phyloP scores from a whole-genome alignment of 2,113 vertebrate genomes.

The Scomber colias region DNA sequence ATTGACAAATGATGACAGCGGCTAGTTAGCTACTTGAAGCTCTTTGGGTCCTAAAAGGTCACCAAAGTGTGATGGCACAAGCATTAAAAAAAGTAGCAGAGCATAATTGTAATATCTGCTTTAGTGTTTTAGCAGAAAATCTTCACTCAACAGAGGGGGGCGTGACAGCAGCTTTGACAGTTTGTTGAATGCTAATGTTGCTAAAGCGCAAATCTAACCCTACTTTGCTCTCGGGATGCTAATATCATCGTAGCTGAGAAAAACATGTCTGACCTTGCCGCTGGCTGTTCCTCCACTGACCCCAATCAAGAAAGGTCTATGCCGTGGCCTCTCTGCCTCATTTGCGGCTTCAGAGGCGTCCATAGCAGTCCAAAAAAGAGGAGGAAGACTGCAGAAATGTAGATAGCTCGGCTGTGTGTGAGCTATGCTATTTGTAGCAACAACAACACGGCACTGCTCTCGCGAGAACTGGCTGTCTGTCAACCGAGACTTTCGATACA shows the following conservation, averaged over 20 bases:
- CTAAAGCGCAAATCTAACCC: constrained; percentile 46
- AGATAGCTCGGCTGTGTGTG: not conserved
- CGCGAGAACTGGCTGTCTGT: constrained; percentile 40
- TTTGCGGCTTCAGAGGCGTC: constrained; percentile 69
- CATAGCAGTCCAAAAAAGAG: constrained; percentile 73
- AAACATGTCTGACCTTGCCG: constrained; percentile 87
- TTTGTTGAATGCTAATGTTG: not conserved
- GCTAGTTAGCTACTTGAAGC: constrained; percentile 23
- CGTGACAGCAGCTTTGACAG: constrained; percentile 43
- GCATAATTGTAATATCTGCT: too few species aligned
- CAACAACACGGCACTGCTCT: constrained; percentile 20
- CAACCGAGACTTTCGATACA: too few species aligned
- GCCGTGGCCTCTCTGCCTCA: constrained; percentile 86
- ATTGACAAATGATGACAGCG: not conserved
- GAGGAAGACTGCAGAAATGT: not conserved
- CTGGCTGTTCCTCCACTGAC: constrained; percentile 95
- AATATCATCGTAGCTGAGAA: constrained; percentile 1
- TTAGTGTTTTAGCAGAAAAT: rapidly evolving
- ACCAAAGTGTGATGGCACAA: too few species aligned
- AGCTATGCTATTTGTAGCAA: not conserved
- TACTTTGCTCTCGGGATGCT: constrained; percentile 1
- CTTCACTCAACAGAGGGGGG: not conserved
- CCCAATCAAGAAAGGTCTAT: constrained; percentile 92
- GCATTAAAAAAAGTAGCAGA: not conserved
- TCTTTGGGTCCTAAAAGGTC: not conserved